phyloP scores from a whole-genome alignment of 1,140 invertebrate species.

The Gonatopus flavifemur region DNA sequence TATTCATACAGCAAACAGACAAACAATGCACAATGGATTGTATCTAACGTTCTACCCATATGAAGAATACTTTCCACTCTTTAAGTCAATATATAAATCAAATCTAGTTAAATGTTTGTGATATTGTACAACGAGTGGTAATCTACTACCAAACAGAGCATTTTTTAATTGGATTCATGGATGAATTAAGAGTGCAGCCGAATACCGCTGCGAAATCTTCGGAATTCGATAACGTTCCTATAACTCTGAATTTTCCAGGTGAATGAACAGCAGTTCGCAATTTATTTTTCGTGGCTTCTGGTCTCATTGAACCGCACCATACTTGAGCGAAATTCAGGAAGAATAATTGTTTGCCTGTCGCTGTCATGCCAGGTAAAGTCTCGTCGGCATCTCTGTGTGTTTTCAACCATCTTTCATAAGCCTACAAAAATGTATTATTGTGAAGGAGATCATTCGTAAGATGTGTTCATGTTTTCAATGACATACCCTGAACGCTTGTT shows the following conservation, averaged over 20 bases:
- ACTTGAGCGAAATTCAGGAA: slow-evolving; percentile 86
- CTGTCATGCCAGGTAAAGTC: slow-evolving; percentile 71
- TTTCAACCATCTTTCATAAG: slow-evolving; percentile 66
- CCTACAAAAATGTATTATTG: slow-evolving; percentile 58
- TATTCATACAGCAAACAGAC: no score
- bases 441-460: no score
- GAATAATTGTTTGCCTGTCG: slow-evolving; percentile 76
- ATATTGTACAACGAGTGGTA: no score
- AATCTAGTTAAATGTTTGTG: no score
- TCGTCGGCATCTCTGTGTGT: slow-evolving; percentile 60
- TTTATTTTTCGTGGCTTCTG: slow-evolving; percentile 79
- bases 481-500: slow-evolving; percentile 75
- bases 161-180: slow-evolving; percentile 81
- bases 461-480: background rate
- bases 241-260: slow-evolving; percentile 75
- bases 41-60: no score
- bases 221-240: slow-evolving; percentile 82
- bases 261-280: slow-evolving; percentile 82
- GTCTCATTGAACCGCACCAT: slow-evolving; percentile 86
- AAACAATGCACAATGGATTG: no score
- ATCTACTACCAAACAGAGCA: slow-evolving; percentile 77
- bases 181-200: slow-evolving; percentile 66
- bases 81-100: no score
- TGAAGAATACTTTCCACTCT: no score
- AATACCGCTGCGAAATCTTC: slow-evolving; percentile 75